Percentiles rank a stretch among this genome's conserved stretches.
Evolutionary conservation across 2,888 invertebrate species (phyloP).

Genomic region (Rhingia rostrata): DNA sequence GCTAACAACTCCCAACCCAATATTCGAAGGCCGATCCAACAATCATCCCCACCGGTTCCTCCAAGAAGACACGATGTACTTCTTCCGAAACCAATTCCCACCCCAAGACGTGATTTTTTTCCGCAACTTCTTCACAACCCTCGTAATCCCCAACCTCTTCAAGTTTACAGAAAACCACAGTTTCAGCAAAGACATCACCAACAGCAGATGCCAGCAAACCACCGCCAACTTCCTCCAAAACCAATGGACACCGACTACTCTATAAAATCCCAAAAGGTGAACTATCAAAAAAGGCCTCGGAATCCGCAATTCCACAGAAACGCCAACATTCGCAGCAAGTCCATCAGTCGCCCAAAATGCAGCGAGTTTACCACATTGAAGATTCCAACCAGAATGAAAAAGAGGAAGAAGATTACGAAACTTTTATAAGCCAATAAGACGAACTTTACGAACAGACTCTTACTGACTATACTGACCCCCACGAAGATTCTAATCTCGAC

Average conservation of each 20-base stretch:
- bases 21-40: slow-evolving; percentile 12
- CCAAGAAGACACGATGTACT: slow-evolving; percentile 5
- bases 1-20: slow-evolving; percentile 9
- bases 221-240: slow-evolving; percentile 40
- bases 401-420: slow-evolving; percentile 27
- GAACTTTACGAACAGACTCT: slow-evolving; percentile 26
- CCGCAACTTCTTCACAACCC: slow-evolving; percentile 50
- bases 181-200: slow-evolving; percentile 18
- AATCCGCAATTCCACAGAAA: slow-evolving; percentile 21
- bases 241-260: slow-evolving; percentile 26
- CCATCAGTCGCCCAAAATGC: slow-evolving; percentile 35
- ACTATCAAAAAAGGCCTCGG: slow-evolving; percentile 17
- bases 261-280: slow-evolving; percentile 13
- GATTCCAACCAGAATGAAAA: slow-evolving; percentile 29
- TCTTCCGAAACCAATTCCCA: slow-evolving; percentile 14
- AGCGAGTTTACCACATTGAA: slow-evolving; percentile 30
- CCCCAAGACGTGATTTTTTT: slow-evolving; percentile 41
- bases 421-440: slow-evolving; percentile 11
- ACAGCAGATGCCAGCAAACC: slow-evolving; percentile 27
- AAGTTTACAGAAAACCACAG: slow-evolving; percentile 18
- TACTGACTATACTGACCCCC: slow-evolving; percentile 8
- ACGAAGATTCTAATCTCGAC: slow-evolving; percentile 11
- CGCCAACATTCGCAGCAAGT: slow-evolving; percentile 39
- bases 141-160: slow-evolving; percentile 30
- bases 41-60: slow-evolving; percentile 29